Percentiles rank a stretch among this genome's conserved stretches.
Conservation (phyloP, 1,140 invertebrate species). For the Drosophila mojavensis region DNA sequence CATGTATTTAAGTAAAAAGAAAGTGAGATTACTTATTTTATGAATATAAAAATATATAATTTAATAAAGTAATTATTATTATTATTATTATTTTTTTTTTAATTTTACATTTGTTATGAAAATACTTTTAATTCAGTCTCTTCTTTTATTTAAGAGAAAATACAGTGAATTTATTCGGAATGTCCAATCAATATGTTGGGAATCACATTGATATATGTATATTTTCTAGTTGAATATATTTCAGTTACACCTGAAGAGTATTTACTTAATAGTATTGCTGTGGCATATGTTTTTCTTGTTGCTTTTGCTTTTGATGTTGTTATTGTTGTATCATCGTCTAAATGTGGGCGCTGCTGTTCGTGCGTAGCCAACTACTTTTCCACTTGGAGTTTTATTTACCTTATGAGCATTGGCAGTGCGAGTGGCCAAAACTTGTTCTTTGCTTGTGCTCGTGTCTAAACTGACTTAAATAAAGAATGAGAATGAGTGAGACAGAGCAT, state of each 20-base stretch:
- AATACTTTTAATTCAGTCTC: too few relatives aligned
- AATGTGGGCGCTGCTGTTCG: slow-evolving; percentile 34
- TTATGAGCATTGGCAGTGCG: slow-evolving; percentile 33
- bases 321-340: background rate
- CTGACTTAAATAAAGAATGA: slow-evolving; percentile 37
- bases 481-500: background rate
- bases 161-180: too few relatives aligned
- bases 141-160: too few relatives aligned
- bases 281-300: background rate
- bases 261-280: background rate
- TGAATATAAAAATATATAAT: too few relatives aligned
- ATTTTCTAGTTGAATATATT: background rate
- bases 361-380: slow-evolving; percentile 65
- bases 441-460: slow-evolving; percentile 71
- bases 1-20: too few relatives aligned
- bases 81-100: too few relatives aligned
- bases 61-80: too few relatives aligned
- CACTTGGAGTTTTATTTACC: slow-evolving; percentile 62
- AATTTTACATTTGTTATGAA: too few relatives aligned
- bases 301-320: slow-evolving; percentile 6
- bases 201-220: too few relatives aligned
- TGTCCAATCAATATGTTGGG: too few relatives aligned
- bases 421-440: slow-evolving; percentile 60
- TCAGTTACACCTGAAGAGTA: background rate
- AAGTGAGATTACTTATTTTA: too few relatives aligned